Evolutionary conservation across 1,140 invertebrate species (phyloP).

Genomic region (Neodiprion fabricii): DNA sequence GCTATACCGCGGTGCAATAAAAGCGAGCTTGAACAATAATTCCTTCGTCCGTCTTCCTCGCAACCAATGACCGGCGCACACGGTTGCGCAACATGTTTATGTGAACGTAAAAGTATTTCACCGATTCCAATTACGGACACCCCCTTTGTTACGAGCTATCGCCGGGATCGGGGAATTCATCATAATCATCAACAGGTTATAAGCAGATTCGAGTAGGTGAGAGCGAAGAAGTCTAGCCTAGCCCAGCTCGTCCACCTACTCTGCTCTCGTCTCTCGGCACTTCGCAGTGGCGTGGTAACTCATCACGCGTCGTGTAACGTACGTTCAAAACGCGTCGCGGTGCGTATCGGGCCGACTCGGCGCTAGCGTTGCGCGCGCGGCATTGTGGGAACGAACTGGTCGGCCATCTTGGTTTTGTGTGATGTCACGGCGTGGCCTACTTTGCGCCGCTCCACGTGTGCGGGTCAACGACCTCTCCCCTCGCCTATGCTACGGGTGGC

Average conservation of each 20-base stretch:
- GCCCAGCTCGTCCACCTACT: background rate
- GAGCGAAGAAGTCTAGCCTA: background rate
- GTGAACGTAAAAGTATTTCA: no score
- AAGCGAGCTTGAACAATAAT: no score
- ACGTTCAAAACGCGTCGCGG: background rate
- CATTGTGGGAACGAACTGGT: constrained; percentile 31
- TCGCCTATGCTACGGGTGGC: constrained; percentile 13
- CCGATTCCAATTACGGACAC: no score
- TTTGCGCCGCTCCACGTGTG: constrained; percentile 52
- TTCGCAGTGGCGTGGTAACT: background rate
- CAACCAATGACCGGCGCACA: no score
- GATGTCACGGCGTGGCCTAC: constrained; percentile 55
- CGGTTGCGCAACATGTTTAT: no score
- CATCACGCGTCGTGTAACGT: background rate
- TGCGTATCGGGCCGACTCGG: background rate
- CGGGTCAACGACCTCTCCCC: constrained; percentile 47
- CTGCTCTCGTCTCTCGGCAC: background rate
- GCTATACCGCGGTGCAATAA: no score
- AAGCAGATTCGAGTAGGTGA: background rate
- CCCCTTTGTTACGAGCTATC: no score
- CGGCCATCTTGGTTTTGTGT: constrained; percentile 49
- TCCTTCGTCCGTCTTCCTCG: no score
- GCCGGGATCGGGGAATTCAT: no score
- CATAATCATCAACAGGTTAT: background rate
- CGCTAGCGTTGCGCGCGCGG: background rate